Base-by-base conservation (phyloP, 2,113 vertebrate species). In the Loxodonta africana region DNA sequence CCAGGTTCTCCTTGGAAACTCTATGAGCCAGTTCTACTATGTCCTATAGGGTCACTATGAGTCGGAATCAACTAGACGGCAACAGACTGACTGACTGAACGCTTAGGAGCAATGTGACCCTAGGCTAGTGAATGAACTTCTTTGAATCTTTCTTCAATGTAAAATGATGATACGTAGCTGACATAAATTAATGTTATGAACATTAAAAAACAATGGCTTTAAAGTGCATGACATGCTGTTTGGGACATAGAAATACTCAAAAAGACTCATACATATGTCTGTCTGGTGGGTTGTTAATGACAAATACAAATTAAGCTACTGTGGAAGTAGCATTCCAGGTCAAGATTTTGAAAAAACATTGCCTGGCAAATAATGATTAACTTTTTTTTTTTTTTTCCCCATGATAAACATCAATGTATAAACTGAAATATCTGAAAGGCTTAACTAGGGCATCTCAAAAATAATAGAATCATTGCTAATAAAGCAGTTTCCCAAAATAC, bases 381-480 rank as follows among this genome's bases (percentile, higher is more conserved):
- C 37, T 37, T 37, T 37, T 37, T 37, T 37, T 37, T 37, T 37
- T 37, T 37, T 37, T 37, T 37, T 37, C 37, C 37, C 73, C 51
- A 63, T 63, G 20, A 74, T 80, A 89, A 94, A 81, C 28, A 57
- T 44, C 25, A 14, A 18, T 89, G 17, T 2, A 96, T 63, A 90
- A 41, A 88, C 4, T 83, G 33, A 90, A 94, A 89, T 89, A 91
- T n/a, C 14, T 95, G 87, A 84, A 18, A 0, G 1, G 1, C 20
- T 78, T 83, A 46, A 84, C 5, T 69, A 53, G 78, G 46, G 15
- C 83, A 87, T 46, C 62, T 83, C 77, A 69, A 10, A 11, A 95
- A 83, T 20, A 95, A 82, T 71, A 37, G 23, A 51, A 88, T 85
- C 25, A 90, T 88, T 94, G 57, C 33, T 94, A 85, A 73, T 82